Evolutionary conservation across 2,888 invertebrate genomes (phyloP).

Genomic region (Patella pellucida): DNA sequence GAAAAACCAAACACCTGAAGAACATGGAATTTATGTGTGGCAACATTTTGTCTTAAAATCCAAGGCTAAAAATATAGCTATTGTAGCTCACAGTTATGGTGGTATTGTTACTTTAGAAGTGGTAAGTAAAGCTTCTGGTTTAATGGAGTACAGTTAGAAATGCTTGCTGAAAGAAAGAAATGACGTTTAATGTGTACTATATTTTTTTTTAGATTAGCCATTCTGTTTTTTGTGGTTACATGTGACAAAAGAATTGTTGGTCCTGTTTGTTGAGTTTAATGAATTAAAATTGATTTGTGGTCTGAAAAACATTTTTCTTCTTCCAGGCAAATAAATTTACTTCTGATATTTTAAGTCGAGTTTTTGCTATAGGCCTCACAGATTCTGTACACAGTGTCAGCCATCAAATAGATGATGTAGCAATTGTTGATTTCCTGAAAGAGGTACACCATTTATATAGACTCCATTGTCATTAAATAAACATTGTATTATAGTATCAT

Average conservation of each 20-base stretch:
- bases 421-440: background rate
- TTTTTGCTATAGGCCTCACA: constrained; percentile 83
- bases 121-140: constrained; percentile 66
- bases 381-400: constrained; percentile 79
- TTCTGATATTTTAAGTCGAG: constrained; percentile 77
- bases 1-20: constrained; percentile 76
- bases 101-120: constrained; percentile 79
- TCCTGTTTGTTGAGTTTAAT: too few relatives aligned
- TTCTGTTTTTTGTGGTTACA: too few relatives aligned
- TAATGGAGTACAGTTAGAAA: too few relatives aligned
- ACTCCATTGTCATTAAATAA: too few relatives aligned
- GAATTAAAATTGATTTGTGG: too few relatives aligned
- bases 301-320: too few relatives aligned
- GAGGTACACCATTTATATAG: background rate
- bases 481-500: too few relatives aligned
- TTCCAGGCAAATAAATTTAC: constrained; percentile 47
- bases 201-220: too few relatives aligned
- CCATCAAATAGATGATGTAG: background rate
- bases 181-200: background rate
- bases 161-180: too few relatives aligned
- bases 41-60: constrained; percentile 76
- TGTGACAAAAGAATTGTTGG: too few relatives aligned
- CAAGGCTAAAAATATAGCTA: constrained; percentile 77
- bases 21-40: constrained; percentile 81
- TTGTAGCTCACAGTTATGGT: constrained; percentile 87